Evolutionary conservation across 2,113 vertebrate species (phyloP).

Genomic region (Kryptolebias marmoratus): DNA sequence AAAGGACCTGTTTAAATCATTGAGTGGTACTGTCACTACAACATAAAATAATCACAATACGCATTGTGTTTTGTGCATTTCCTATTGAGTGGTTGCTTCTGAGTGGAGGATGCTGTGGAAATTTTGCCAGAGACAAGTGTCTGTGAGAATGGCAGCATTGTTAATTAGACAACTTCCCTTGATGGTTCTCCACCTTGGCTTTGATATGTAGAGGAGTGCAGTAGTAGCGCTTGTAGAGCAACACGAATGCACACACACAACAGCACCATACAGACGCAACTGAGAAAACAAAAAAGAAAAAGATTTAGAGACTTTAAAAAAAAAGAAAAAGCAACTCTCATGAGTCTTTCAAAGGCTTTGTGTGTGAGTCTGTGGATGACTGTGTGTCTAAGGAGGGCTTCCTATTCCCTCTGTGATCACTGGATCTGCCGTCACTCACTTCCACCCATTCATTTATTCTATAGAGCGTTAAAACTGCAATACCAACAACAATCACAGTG

Average conservation of each 20-base stretch:
- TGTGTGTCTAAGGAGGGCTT: conserved; percentile 8
- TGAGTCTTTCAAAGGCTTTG: conserved; percentile 56
- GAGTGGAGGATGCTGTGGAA: conserved; percentile 38
- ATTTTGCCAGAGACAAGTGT: conserved; percentile 41
- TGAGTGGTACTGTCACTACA: conserved; percentile 29
- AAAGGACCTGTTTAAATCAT: conserved; percentile 42
- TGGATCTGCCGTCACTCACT: conserved; percentile 49
- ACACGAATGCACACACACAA: conserved; percentile 17
- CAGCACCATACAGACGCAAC: conserved; percentile 10
- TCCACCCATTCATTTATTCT: conserved; percentile 27
- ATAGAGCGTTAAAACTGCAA: conserved; percentile 32
- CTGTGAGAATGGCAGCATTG: conserved; percentile 42
- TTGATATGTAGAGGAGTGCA: conserved; percentile 54
- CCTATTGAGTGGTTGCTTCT: conserved; percentile 25
- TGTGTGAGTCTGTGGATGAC: conserved; percentile 14
- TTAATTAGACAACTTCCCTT: conserved; percentile 59
- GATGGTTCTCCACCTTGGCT: conserved; percentile 53
- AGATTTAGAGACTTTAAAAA: conserved; percentile 32
- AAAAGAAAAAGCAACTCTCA: conserved; percentile 48
- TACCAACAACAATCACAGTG: conserved; percentile 19
- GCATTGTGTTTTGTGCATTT: conserved; percentile 19
- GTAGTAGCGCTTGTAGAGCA: conserved; percentile 48
- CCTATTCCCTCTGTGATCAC: conserved; percentile 34
- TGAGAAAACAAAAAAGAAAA: conserved; percentile 48
- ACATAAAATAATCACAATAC: conserved; percentile 24